phyloP scores from a whole-genome alignment of 2,888 invertebrate species.

The Laspeyria flexula region DNA sequence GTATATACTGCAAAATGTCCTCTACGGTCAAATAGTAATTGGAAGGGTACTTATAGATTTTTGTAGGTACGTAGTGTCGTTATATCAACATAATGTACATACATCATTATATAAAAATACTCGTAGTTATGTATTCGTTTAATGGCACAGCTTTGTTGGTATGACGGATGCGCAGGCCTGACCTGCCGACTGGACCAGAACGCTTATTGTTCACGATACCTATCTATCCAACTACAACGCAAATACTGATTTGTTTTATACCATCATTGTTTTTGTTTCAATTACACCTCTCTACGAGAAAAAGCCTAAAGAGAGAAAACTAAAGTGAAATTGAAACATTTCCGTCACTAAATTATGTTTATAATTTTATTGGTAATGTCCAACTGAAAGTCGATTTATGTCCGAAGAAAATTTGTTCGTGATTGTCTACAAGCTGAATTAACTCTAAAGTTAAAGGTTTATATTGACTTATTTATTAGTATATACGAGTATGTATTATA shows the following conservation, averaged over 20 bases:
- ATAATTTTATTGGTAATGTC: too few species aligned
- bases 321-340: too few species aligned
- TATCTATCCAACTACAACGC: conserved; percentile 14
- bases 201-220: conserved; percentile 57
- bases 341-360: too few species aligned
- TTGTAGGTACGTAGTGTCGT: neutral
- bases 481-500: too few species aligned
- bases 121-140: conserved; percentile 30
- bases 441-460: too few species aligned
- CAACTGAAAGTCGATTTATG: too few species aligned
- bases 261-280: conserved; percentile 15
- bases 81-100: neutral
- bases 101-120: conserved; percentile 1
- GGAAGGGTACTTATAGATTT: too few species aligned
- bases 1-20: too few species aligned
- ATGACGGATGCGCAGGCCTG: conserved; percentile 66
- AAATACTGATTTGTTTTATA: conserved; percentile 24
- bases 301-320: neutral
- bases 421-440: too few species aligned
- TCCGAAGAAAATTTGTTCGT: too few species aligned
- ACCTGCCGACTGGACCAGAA: conserved; percentile 68
- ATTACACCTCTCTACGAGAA: conserved; percentile 1
- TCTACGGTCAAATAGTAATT: too few species aligned
- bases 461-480: too few species aligned
- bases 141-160: conserved; percentile 48